phyloP scores from a whole-genome alignment of 2,113 vertebrate genomes.

The Dicrurus megarhynchus region DNA sequence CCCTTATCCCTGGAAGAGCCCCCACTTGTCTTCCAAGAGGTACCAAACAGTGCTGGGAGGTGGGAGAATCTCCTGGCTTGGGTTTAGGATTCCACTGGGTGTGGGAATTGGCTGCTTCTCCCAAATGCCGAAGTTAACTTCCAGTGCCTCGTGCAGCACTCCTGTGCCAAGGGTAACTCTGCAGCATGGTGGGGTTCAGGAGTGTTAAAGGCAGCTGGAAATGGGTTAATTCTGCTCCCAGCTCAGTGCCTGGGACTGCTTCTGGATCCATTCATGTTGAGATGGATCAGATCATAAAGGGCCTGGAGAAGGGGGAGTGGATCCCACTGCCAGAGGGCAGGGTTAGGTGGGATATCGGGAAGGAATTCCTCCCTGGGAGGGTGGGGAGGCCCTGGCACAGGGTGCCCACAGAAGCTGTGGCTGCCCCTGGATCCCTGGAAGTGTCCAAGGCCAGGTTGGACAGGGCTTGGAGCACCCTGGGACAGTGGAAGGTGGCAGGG shows the following conservation, averaged over 20 bases:
- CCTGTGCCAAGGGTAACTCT: too few species aligned
- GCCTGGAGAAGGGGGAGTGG: neutral
- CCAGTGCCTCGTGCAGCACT: neutral
- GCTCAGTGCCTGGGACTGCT: neutral
- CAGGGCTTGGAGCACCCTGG: rapidly evolving
- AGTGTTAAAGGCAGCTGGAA: neutral
- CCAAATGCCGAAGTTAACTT: neutral
- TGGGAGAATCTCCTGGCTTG: neutral
- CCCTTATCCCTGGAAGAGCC: neutral
- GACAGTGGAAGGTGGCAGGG: rapidly evolving
- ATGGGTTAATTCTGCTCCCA: neutral
- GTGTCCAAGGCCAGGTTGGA: neutral
- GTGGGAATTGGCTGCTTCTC: neutral
- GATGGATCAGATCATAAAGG: neutral
- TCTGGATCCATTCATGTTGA: neutral
- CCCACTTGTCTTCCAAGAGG: neutral
- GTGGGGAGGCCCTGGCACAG: neutral
- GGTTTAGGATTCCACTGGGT: neutral
- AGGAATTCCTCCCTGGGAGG: neutral
- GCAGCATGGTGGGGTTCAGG: neutral
- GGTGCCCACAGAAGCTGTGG: neutral
- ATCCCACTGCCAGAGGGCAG: neutral
- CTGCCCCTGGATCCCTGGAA: neutral
- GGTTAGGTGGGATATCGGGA: rapidly evolving
- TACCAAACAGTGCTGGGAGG: neutral